A percentile compares a stretch with the other conserved stretches of the same genome.
Conservation (phyloP, 1,140 invertebrate species). For the Drosophila athabasca region DNA sequence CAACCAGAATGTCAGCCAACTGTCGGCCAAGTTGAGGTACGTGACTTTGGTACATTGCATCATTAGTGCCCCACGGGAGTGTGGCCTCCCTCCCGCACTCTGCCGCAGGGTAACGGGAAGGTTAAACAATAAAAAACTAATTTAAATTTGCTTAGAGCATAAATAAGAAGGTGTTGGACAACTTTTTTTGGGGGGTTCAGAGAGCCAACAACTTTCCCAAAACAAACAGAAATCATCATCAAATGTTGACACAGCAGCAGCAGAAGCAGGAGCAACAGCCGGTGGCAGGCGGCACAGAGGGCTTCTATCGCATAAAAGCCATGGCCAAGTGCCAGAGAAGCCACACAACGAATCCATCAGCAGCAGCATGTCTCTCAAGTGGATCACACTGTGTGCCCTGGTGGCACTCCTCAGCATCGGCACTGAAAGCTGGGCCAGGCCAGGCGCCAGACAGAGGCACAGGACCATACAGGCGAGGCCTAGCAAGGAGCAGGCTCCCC, state of each 20-base stretch:
- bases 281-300: not conserved
- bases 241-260: constrained; percentile 2
- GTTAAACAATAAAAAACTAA: constrained; percentile 77
- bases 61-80: constrained; percentile 51
- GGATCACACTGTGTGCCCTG: constrained; percentile 50
- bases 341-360: constrained; percentile 48
- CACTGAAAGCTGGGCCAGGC: constrained; percentile 25
- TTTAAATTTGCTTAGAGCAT: constrained; percentile 79
- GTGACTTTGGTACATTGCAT: constrained; percentile 71
- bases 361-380: constrained; percentile 59
- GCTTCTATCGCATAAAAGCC: constrained; percentile 47
- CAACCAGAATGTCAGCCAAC: constrained; percentile 53
- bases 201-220: constrained; percentile 23
- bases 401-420: constrained; percentile 46
- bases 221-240: constrained; percentile 21
- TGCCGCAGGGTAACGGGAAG: constrained; percentile 2
- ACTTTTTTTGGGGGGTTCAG: constrained; percentile 39
- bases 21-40: constrained; percentile 57
- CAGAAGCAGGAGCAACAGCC: constrained; percentile 29
- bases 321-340: constrained; percentile 4
- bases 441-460: not conserved
- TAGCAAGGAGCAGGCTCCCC: constrained; percentile 31
- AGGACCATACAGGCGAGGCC: constrained; percentile 45
- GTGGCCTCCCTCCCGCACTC: constrained; percentile 8
- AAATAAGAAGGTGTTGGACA: constrained; percentile 73